Evolutionary conservation across 2,888 invertebrate species (phyloP), one percentile per base, ranked within the genome.

Genomic region (Ctenicera cuprea): DNA sequence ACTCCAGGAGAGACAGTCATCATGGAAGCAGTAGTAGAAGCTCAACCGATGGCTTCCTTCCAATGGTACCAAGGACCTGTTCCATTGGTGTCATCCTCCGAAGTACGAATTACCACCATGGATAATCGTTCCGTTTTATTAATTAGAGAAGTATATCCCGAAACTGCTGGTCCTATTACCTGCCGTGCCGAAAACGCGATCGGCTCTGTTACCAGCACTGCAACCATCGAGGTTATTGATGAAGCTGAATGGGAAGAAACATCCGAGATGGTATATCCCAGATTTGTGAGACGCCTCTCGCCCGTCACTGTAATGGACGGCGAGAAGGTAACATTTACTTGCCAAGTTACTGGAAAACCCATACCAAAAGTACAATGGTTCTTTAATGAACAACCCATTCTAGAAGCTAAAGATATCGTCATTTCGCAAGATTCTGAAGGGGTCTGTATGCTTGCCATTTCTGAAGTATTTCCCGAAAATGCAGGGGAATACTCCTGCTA

Each of bases 381-480:
- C 82, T 94, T 94, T 82, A 91, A 95, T 82, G 90, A 91, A 16
- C 89, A 90, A 80, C 91, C 90, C 62, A 90, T 97, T 75, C 87
- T 91, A 81, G 94, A 94, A 87, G 94, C 92, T 61, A 93, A 94
- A 87, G 95, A 95, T 84, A 92, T 94, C 65, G 90, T 90, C 12
- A 91, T 95, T 66, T 89, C 91, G 43, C 94, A 95, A 86, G 93
- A 94, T 82, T 90, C 91, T 77, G 93, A 95, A 82, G 97, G 96
- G 76, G 88, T 92, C 73, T 95, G 95, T 83, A 93, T 92, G 84
- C 88, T 97, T 79, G 91, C 92, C 77, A 94, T 97, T 80, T 91
- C 92, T 77, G 96, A 97, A 90, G 96, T 95, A 64, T 95, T 95
- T 83, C 95, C 95, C 12, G 97, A 97, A 90, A 95, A 97, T 89